phyloP scores from a whole-genome alignment of 2,113 vertebrate species.

The Campylomormyrus tamandua region DNA sequence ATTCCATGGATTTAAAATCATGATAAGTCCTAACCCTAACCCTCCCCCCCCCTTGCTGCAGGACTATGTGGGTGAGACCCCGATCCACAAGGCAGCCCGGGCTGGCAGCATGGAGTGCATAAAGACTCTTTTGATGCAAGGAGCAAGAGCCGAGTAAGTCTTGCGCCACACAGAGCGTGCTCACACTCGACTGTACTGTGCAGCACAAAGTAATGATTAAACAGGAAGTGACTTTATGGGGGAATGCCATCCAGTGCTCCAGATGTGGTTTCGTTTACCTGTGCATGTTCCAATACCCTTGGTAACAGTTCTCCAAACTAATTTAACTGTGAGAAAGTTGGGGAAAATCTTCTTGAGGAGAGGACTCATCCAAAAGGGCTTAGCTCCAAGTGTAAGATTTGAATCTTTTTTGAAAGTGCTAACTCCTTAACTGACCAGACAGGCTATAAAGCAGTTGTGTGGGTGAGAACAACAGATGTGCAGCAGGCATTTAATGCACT shows the following conservation, averaged over 20 bases:
- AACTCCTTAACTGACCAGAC: not conserved
- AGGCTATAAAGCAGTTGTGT: not conserved
- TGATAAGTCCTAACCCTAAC: not conserved
- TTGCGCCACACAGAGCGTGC: constrained; percentile 29
- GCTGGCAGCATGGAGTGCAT: constrained; percentile 90
- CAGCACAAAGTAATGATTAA: constrained; percentile 22
- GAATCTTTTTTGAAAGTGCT: not conserved
- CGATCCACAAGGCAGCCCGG: constrained; percentile 90
- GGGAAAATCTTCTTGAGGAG: not conserved
- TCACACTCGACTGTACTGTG: not conserved
- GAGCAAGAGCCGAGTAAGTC: constrained; percentile 87
- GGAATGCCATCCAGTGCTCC: constrained; percentile 47
- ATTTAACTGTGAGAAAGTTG: not conserved
- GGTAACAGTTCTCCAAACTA: not conserved
- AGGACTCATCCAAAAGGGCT: not conserved
- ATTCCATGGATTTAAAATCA: not conserved
- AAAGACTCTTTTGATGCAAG: constrained; percentile 79
- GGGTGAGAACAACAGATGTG: not conserved
- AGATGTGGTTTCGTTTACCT: constrained; percentile 9
- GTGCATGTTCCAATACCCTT: not conserved
- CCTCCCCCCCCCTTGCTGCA: constrained; percentile 43
- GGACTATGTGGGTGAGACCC: constrained; percentile 91
- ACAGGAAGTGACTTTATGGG: constrained; percentile 41
- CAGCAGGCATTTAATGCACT: not conserved
- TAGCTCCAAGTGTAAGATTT: not conserved